Percentiles rank a stretch among this genome's conserved stretches.
Evolutionary conservation across 2,888 invertebrate genomes (phyloP).

Genomic region (Timandra comae): DNA sequence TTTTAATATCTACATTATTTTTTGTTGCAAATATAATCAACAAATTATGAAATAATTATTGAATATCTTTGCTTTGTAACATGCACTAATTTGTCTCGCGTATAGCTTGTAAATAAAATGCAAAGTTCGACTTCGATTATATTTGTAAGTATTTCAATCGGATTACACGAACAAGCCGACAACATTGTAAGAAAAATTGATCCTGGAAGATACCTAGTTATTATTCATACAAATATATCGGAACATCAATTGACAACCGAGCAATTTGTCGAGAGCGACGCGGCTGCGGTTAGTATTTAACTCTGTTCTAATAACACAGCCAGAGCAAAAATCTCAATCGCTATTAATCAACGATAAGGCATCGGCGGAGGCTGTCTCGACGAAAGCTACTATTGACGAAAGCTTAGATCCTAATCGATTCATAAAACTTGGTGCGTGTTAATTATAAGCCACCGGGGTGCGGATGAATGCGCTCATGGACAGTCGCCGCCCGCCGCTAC

Average conservation of each 20-base stretch:
- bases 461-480: slow-evolving; percentile 43
- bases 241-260: slow-evolving; percentile 52
- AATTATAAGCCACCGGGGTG: slow-evolving; percentile 75
- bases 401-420: slow-evolving; percentile 77
- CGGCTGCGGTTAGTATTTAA: slow-evolving; percentile 48
- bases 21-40: no score
- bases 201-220: slow-evolving; percentile 12
- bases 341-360: slow-evolving; percentile 71
- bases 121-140: no score
- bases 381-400: slow-evolving; percentile 74
- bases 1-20: no score
- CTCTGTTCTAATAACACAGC: slow-evolving; percentile 63
- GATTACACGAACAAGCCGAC: background rate
- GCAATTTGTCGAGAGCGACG: slow-evolving; percentile 61
- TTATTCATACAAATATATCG: slow-evolving; percentile 41
- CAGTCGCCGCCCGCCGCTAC: slow-evolving; percentile 15
- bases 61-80: no score
- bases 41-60: no score
- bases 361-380: slow-evolving; percentile 56
- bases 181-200: slow-evolving; percentile 13
- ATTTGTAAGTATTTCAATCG: background rate
- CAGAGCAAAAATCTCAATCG: slow-evolving; percentile 69
- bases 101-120: no score
- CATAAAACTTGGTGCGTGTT: slow-evolving; percentile 75
- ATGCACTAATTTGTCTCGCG: no score